Evolutionary conservation across 2,888 invertebrate species (phyloP), one percentile per base, ranked within the genome.

Genomic region (Schizaphis graminum): DNA sequence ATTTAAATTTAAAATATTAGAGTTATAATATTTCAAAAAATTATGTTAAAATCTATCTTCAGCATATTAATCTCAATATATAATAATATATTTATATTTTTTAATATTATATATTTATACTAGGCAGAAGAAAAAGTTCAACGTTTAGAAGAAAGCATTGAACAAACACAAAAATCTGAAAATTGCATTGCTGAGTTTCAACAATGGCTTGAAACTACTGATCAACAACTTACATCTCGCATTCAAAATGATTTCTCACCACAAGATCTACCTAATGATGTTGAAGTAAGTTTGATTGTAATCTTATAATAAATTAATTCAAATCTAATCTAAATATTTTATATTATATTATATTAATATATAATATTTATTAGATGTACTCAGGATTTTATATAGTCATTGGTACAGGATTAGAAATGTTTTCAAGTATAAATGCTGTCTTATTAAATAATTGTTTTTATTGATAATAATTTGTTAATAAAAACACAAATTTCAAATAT

Each of bases 251-350:
- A 98, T 96, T 97, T 98, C 95, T 97, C 97, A 94, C 97, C 98
- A 95, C 97, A 97, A 95, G 98, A 98, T 96, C 96, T 98, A 95
- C 98, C 98, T 67, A 97, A 97, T 95, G 98, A 98, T 95, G 97
- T 97, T 95, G 97, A 97, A 96, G 97, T 97, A 96, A 95, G 96
- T 95, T 7, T 47, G 44, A 47, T 47, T 47, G 44, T 95, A 89
- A 77, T 77, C 2, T 35, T 8, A 21, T 77, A 8, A 77, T 77
- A 35, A 21, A 77, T 35, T 1, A 77, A 35, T 35, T 0, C 0
- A 35, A 53, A 53, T 21, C 21, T 53, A 21, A 53, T 13, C 1
- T 16, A 67, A n/a, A 67, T 67, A n/a, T 67, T 67, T 67, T n/a
- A 13, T 67, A 35, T 35, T 67, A 67, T 67, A 21, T 53, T 0